These are phyloP conservation scores for Bombyx mandarina DNA, from an alignment of 1,140 invertebrate genomes.

Conservation along the genomic window DNA sequence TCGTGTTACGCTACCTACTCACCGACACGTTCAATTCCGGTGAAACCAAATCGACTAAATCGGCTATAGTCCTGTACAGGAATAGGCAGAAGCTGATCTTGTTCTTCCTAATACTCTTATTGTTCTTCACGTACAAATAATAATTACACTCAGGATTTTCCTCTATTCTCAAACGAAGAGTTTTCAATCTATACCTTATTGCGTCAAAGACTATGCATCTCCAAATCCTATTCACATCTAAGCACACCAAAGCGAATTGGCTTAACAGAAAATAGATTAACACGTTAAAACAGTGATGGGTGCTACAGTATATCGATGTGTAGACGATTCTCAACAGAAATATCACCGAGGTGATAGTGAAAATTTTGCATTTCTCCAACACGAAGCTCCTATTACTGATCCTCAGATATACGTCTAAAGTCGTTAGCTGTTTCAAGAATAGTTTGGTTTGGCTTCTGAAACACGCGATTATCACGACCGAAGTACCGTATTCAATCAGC, in stretches of 20 bases:
- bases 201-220: slow-evolving; percentile 40
- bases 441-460: slow-evolving; percentile 26
- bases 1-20: slow-evolving; percentile 18
- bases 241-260: slow-evolving; percentile 31
- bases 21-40: slow-evolving; percentile 50
- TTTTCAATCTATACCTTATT: slow-evolving; percentile 37
- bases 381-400: slow-evolving; percentile 29
- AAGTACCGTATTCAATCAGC: slow-evolving; percentile 35
- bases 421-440: slow-evolving; percentile 29
- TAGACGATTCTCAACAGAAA: slow-evolving; percentile 35
- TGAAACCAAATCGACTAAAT: slow-evolving; percentile 35
- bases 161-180: slow-evolving; percentile 34
- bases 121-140: slow-evolving; percentile 40
- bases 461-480: slow-evolving; percentile 29
- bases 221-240: slow-evolving; percentile 52
- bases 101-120: slow-evolving; percentile 37
- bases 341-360: slow-evolving; percentile 19
- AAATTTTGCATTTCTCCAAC: slow-evolving; percentile 20
- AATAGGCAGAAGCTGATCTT: slow-evolving; percentile 38
- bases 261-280: slow-evolving; percentile 30
- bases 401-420: slow-evolving; percentile 37
- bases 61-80: slow-evolving; percentile 43
- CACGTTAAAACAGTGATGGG: slow-evolving; percentile 23
- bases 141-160: slow-evolving; percentile 27
- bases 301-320: slow-evolving; percentile 27